These are phyloP conservation scores for Eupithecia insigniata DNA, from an alignment of 2,888 invertebrate genomes.

Conservation along the genomic window DNA sequence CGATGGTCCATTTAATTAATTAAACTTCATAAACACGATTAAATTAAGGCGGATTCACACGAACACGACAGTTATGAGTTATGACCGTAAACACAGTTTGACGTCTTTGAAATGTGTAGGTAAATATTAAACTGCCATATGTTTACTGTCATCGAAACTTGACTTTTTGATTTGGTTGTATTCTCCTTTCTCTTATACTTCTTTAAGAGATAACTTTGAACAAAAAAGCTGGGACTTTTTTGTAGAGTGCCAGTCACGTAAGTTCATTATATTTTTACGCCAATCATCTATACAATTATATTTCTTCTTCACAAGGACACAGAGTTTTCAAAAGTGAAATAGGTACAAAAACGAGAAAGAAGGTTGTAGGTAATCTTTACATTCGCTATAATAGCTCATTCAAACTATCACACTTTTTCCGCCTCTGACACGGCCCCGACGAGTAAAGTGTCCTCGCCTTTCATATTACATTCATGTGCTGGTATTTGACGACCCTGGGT, in stretches of 20 bases:
- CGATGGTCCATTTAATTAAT: slow-evolving; percentile 43
- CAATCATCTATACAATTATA: neutral
- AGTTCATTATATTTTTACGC: neutral
- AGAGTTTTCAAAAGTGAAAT: neutral
- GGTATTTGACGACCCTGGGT: slow-evolving; percentile 21
- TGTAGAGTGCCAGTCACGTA: neutral
- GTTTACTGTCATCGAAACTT: no score
- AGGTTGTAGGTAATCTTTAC: neutral
- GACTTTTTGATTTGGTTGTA: no score
- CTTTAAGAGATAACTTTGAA: neutral
- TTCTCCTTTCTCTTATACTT: no score
- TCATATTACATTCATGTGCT: slow-evolving; percentile 28
- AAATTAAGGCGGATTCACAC: slow-evolving; percentile 18
- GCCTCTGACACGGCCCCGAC: neutral
- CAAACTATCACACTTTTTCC: neutral
- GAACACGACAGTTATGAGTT: neutral
- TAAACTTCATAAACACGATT: slow-evolving; percentile 36
- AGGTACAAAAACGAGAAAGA: neutral
- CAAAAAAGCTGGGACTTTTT: neutral
- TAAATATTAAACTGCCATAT: no score
- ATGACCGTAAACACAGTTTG: neutral
- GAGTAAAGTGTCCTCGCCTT: slow-evolving; percentile 12
- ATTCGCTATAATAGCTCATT: neutral
- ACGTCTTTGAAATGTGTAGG: neutral
- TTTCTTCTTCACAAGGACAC: neutral